Evolutionary conservation across 2,797 vertebrate genomes (phyloP).

Genomic region (Myripristis murdjan): DNA sequence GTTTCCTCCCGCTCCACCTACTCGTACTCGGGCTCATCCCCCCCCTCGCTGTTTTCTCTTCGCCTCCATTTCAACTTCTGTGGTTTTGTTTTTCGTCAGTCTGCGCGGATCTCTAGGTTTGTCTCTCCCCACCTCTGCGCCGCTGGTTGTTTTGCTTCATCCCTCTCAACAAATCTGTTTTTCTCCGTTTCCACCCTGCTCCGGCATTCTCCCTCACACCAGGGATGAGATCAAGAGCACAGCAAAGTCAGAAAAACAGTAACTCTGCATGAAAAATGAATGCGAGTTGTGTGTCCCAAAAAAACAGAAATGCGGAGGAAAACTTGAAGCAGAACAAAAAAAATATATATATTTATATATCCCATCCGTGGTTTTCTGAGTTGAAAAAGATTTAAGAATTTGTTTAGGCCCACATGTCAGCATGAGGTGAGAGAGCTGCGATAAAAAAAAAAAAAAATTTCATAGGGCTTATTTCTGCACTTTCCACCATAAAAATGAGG

Average conservation of each 20-base stretch:
- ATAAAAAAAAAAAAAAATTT: constrained; percentile 18
- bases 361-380: not conserved
- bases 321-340: too few relatives aligned
- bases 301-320: not conserved
- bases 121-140: not conserved
- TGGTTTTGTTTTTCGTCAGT: constrained; percentile 45
- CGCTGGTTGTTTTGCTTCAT: constrained; percentile 29
- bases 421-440: constrained; percentile 24
- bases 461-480: constrained; percentile 22
- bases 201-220: constrained; percentile 4
- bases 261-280: too few relatives aligned
- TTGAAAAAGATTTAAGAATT: not conserved
- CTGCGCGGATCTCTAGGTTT: not conserved
- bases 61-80: constrained; percentile 15
- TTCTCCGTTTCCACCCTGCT: constrained; percentile 15
- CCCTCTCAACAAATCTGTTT: not conserved
- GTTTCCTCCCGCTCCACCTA: constrained; percentile 18
- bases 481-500: constrained; percentile 25
- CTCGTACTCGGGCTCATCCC: constrained; percentile 9
- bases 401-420: constrained; percentile 8
- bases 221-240: not conserved
- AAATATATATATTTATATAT: too few relatives aligned
- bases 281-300: not conserved
- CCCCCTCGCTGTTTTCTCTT: constrained; percentile 25
- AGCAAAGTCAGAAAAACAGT: not conserved